Evolutionary conservation across 2,797 vertebrate species (phyloP).

Genomic region (Podarcis siculus): DNA sequence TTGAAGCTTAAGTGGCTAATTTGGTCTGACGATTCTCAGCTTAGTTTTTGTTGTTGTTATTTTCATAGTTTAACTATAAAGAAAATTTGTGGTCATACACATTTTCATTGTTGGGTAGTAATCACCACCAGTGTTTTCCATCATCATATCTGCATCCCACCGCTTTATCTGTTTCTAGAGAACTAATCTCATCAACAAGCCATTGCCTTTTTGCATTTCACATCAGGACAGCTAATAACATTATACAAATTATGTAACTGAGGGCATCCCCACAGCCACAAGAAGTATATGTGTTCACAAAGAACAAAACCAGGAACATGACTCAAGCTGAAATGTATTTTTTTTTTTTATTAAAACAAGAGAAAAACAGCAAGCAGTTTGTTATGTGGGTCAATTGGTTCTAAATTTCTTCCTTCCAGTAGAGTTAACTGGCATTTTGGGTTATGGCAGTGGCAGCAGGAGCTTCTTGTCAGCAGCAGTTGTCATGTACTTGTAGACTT

Average conservation of each 20-base stretch:
- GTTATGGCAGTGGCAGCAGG: neutral
- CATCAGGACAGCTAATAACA: conserved; percentile 15
- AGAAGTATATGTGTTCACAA: neutral
- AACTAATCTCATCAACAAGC: neutral
- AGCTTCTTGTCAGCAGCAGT: neutral
- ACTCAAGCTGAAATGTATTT: conserved; percentile 15
- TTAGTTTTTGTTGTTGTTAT: neutral
- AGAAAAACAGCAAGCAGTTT: neutral
- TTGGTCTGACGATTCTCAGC: neutral
- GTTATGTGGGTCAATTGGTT: neutral
- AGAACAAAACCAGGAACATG: conserved; percentile 4
- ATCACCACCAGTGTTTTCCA: neutral
- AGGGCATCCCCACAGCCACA: conserved; percentile 9
- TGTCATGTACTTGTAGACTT: neutral
- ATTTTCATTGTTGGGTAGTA: neutral
- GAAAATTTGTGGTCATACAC: neutral
- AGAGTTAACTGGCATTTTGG: neutral
- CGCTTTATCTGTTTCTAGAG: neutral
- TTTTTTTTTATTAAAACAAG: neutral
- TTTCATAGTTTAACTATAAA: neutral
- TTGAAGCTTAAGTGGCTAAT: neutral
- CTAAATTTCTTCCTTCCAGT: neutral
- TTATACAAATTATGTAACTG: neutral
- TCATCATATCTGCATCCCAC: neutral
- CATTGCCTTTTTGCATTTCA: conserved; percentile 8